These are phyloP conservation scores for Scaptomyza cyrtandrae DNA, from an alignment of 2,888 invertebrate genomes.

Conservation along the genomic window DNA sequence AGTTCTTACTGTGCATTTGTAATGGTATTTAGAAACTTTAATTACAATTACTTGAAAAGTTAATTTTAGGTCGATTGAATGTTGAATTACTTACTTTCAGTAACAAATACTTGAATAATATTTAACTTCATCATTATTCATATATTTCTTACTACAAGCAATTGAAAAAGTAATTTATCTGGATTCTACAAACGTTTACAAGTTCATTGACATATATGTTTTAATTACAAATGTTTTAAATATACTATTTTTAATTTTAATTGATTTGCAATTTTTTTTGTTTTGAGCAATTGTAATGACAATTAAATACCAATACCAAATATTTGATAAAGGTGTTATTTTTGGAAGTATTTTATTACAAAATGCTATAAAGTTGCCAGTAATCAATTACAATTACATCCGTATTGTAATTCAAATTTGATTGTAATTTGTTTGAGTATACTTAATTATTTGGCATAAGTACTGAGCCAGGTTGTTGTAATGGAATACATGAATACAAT, in stretches of 20 bases:
- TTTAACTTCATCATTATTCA: background rate
- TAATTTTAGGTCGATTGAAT: constrained; percentile 1
- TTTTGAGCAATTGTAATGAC: too few relatives aligned
- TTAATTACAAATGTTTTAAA: background rate
- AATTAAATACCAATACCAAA: constrained; percentile 8
- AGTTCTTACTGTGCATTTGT: constrained; percentile 1
- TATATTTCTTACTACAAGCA: constrained; percentile 5
- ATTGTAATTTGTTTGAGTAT: constrained; percentile 4
- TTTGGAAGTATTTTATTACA: background rate
- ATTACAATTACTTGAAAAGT: constrained; percentile 1
- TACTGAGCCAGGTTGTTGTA: background rate
- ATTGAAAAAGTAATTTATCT: constrained; percentile 4
- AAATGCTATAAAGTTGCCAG: background rate
- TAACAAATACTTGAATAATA: background rate
- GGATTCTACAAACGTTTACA: constrained; percentile 1
- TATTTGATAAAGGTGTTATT: constrained; percentile 1
- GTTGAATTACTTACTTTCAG: background rate
- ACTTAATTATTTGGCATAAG: background rate
- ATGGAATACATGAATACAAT: constrained; percentile 1
- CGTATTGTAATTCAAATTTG: too few relatives aligned
- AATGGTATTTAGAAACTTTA: background rate
- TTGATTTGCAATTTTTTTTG: background rate
- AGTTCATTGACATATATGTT: constrained; percentile 4
- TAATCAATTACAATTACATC: background rate
- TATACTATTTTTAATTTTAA: background rate